Conservation (phyloP, 1,140 invertebrate genomes). For the Nixonia krombeini region DNA sequence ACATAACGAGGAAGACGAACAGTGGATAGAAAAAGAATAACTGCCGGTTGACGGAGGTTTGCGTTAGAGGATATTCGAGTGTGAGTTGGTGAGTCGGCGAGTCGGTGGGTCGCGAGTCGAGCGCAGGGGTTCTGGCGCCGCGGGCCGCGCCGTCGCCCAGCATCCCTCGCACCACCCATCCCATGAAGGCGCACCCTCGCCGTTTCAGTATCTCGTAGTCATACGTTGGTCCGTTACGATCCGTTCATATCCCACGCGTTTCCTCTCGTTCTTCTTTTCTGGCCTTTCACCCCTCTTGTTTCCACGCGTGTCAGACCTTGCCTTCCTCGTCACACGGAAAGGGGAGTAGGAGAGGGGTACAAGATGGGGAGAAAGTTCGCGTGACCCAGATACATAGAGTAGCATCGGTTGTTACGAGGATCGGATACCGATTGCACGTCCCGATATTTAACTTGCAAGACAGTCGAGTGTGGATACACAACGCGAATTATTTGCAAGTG, state of each 20-base stretch:
- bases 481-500: no score
- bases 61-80: neutral
- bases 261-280: conserved; percentile 2
- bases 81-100: no score
- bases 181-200: conserved; percentile 65
- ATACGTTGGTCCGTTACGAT: conserved; percentile 68
- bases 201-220: conserved; percentile 65
- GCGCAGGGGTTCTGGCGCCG: conserved; percentile 63
- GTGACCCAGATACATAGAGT: neutral
- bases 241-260: conserved; percentile 38
- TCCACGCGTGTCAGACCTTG: neutral
- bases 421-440: neutral
- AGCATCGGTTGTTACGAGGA: neutral
- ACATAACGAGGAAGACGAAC: conserved; percentile 5
- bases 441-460: neutral
- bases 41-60: conserved; percentile 9
- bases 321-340: neutral
- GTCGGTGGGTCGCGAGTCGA: conserved; percentile 38
- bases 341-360: neutral
- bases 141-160: conserved; percentile 70
- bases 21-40: conserved; percentile 9
- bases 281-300: neutral
- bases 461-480: no score
- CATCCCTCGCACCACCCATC: conserved; percentile 59
- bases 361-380: neutral